phyloP scores from a whole-genome alignment of 1,140 invertebrate species.

The Euura saliciscinereae region DNA sequence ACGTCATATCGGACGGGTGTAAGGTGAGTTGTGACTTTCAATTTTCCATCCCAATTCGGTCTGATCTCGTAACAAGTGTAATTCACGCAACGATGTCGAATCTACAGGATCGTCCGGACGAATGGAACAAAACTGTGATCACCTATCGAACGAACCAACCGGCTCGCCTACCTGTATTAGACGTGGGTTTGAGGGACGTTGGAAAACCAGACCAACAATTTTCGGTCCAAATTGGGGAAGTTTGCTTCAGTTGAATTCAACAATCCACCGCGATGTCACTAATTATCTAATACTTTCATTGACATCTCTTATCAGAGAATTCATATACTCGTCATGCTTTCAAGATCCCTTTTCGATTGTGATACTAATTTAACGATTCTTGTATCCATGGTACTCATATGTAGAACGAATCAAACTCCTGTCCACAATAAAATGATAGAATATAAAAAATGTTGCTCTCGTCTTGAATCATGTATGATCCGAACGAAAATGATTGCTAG shows the following conservation, averaged over 20 bases:
- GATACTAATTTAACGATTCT: too few species aligned
- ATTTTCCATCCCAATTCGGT: background rate
- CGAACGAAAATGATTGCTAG: too few species aligned
- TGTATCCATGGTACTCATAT: too few species aligned
- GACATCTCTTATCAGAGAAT: too few species aligned
- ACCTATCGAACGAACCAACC: constrained; percentile 79
- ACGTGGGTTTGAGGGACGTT: constrained; percentile 80
- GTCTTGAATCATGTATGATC: too few species aligned
- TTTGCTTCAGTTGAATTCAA: constrained; percentile 73
- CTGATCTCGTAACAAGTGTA: background rate
- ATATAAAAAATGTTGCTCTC: too few species aligned
- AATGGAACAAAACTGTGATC: constrained; percentile 77
- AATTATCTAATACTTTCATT: too few species aligned
- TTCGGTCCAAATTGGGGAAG: constrained; percentile 79
- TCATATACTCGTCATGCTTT: too few species aligned
- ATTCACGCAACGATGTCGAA: background rate
- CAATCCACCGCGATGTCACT: too few species aligned
- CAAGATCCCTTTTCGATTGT: too few species aligned
- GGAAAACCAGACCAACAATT: constrained; percentile 78
- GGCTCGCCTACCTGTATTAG: constrained; percentile 76
- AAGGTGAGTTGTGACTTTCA: constrained; percentile 65
- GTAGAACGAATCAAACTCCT: too few species aligned
- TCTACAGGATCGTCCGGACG: constrained; percentile 66
- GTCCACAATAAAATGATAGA: too few species aligned
- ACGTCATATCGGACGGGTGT: constrained; percentile 78